Evolutionary conservation across 2,888 invertebrate genomes (phyloP), one percentile per base, ranked within the genome.

Genomic region (Cheilosia variabilis): DNA sequence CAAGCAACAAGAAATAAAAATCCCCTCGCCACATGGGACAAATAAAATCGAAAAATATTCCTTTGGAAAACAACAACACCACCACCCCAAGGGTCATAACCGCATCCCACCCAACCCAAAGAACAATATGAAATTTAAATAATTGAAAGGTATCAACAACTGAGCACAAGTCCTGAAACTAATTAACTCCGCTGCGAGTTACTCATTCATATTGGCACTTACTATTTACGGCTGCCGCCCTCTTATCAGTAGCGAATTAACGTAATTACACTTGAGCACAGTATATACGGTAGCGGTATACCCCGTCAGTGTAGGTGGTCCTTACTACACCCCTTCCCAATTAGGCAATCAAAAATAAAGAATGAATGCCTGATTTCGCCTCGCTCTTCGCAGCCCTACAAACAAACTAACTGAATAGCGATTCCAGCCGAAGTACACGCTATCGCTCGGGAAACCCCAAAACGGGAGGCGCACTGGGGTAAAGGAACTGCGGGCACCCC

Each of bases 361-460:
- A 84, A 79, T 66, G 71, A 66, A 80, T 76, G 68, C 60, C 55
- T 66, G 69, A 75, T 84, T 80, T 80, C 58, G 53, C 58, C 47
- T 37, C 43, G 45, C 45, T 31, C 47, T 17, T 50, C 52, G 19
- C 58, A 27, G 45, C 10, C 27, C 31, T 17, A 17, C 27, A 10
- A 45, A 19, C n/a, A 41, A 58, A 58, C 7, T 22, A 19, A 53
- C 15, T 24, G 22, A 63, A n/a, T 60, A 41, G 41, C 13, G 43
- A 13, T 58, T 47, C 45, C 60, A 62, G 60, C 58, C 31, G 53
- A 41, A 63, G 58, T 45, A 57, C 76, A 69, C 76, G 76, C 69
- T 76, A 76, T 34, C 57, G 65, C 83, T 89, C 73, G 88, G 90
- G 89, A 89, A 89, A 89, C 88, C 89, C 89, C 87, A 72, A 87